These are phyloP conservation scores for Megaceryle maxima DNA, from an alignment of 2,113 vertebrate species.

Conservation along the genomic window DNA sequence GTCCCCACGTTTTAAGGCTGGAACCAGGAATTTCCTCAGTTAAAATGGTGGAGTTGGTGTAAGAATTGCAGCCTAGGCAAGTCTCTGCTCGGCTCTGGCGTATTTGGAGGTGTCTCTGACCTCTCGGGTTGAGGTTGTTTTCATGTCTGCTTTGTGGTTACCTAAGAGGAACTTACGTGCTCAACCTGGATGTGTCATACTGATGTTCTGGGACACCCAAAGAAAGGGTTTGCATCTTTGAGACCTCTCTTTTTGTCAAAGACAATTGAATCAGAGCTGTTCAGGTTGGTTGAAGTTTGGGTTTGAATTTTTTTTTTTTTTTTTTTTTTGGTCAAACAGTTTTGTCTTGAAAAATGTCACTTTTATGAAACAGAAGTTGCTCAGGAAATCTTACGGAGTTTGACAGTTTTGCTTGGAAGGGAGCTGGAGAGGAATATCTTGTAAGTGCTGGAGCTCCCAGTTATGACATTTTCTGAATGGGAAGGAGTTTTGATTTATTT, in stretches of 20 bases:
- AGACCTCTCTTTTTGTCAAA: slow-evolving; percentile 2
- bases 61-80: background rate
- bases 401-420: slow-evolving; percentile 31
- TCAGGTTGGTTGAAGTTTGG: background rate
- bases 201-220: background rate
- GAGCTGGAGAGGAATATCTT: background rate
- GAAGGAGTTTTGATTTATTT: slow-evolving; percentile 37
- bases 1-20: background rate
- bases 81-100: background rate
- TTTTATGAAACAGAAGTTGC: slow-evolving; percentile 33
- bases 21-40: background rate
- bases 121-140: background rate
- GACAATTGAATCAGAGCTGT: slow-evolving; percentile 17
- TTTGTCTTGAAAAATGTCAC: slow-evolving; percentile 42
- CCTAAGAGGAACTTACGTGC: background rate
- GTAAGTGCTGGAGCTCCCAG: slow-evolving; percentile 6
- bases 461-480: slow-evolving; percentile 41
- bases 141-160: background rate
- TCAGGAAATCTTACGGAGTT: slow-evolving; percentile 11
- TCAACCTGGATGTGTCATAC: slow-evolving; percentile 21
- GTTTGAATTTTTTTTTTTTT: background rate
- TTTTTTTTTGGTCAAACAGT: background rate
- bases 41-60: background rate
- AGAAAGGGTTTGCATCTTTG: background rate
- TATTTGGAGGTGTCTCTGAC: background rate